A percentile compares a stretch with the other conserved stretches of the same genome.
These are phyloP conservation scores for Elaeidobius kamerunicus DNA, from an alignment of 2,888 invertebrate genomes.

Conservation along the genomic window DNA sequence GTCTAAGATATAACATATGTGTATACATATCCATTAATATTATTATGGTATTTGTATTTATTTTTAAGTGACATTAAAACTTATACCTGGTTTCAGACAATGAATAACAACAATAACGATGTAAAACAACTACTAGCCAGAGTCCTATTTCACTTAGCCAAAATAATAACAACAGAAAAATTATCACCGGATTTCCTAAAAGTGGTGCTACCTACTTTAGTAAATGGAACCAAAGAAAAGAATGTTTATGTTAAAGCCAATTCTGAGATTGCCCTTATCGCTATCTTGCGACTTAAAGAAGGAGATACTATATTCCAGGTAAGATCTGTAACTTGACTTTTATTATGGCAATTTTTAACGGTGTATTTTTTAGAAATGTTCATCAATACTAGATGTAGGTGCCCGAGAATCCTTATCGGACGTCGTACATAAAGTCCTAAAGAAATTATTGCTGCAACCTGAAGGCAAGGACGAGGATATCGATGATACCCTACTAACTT, in stretches of 20 bases:
- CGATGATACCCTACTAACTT: conserved; percentile 86
- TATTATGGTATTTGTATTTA: not conserved
- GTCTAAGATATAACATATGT: not conserved
- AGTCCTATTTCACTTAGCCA: conserved; percentile 72
- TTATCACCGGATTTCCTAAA: conserved; percentile 69
- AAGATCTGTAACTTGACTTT: conserved; percentile 31
- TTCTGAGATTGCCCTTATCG: conserved; percentile 88
- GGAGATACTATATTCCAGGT: conserved; percentile 74
- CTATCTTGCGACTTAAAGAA: conserved; percentile 74
- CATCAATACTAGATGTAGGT: conserved; percentile 76
- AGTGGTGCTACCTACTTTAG: conserved; percentile 82
- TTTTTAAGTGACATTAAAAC: conserved; percentile 20
- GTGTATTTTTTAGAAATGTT: conserved; percentile 60
- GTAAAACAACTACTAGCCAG: conserved; percentile 89
- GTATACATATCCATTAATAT: not conserved
- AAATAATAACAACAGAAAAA: conserved; percentile 58
- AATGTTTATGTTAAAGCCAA: conserved; percentile 92
- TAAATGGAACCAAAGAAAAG: conserved; percentile 98
- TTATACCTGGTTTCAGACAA: conserved; percentile 69
- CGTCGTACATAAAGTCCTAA: conserved; percentile 84
- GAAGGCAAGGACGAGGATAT: conserved; percentile 89
- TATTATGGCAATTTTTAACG: not conserved
- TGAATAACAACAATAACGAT: conserved; percentile 93
- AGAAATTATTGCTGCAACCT: conserved; percentile 71
- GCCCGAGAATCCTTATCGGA: conserved; percentile 86